Evolutionary conservation across 2,797 vertebrate species (phyloP).

Genomic region (Buphagus erythrorhynchus): DNA sequence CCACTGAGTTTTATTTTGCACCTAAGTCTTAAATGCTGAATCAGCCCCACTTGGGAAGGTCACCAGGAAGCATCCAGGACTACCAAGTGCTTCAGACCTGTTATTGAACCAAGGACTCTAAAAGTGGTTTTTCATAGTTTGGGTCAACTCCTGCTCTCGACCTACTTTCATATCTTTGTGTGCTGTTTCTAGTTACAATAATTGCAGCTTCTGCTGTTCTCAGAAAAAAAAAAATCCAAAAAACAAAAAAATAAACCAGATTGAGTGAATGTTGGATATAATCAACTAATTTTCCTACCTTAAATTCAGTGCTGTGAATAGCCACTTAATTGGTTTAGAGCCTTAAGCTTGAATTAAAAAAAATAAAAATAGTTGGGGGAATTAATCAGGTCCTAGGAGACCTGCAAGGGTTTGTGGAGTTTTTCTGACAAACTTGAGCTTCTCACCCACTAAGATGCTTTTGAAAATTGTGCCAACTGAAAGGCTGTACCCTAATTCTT

Average conservation of each 20-base stretch:
- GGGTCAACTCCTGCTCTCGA: neutral
- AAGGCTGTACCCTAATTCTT: neutral
- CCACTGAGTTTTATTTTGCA: neutral
- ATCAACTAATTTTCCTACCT: neutral
- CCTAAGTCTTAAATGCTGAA: neutral
- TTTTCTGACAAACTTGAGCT: neutral
- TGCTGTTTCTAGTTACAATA: neutral
- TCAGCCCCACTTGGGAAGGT: neutral
- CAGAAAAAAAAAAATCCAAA: neutral
- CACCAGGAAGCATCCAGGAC: neutral
- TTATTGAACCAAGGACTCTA: neutral
- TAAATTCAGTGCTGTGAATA: neutral
- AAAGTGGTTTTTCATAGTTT: neutral
- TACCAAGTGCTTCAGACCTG: neutral
- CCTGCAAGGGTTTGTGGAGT: neutral
- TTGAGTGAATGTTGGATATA: fast-evolving
- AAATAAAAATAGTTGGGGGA: fast-evolving
- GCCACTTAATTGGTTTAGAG: neutral
- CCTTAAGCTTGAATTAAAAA: neutral
- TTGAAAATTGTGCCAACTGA: neutral
- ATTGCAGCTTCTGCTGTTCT: neutral
- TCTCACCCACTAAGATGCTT: neutral
- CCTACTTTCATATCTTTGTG: neutral
- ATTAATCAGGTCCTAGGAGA: neutral
- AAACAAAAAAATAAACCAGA: neutral